These are phyloP conservation scores for Vandiemenella viatica DNA, from an alignment of 2,888 invertebrate genomes.

Conservation along the genomic window DNA sequence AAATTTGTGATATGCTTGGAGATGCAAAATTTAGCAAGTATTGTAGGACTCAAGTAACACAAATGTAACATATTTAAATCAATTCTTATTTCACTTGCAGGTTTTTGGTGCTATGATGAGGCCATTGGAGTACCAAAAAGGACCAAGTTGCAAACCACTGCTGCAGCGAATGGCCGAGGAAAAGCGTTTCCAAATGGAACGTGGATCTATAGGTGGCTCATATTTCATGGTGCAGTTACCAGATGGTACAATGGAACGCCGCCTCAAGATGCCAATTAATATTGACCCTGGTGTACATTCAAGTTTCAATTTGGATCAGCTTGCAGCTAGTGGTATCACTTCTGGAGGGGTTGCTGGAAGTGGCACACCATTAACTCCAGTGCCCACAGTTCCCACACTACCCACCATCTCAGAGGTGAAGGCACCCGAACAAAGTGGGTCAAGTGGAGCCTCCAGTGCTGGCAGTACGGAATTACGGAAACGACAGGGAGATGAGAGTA, in stretches of 20 bases:
- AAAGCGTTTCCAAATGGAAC: constrained; percentile 76
- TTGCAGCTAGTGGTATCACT: too few relatives aligned
- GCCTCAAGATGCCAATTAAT: constrained; percentile 80
- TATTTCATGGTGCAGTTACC: constrained; percentile 78
- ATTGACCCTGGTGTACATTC: constrained; percentile 90
- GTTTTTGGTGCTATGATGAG: constrained; percentile 70
- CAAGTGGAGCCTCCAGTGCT: constrained; percentile 37
- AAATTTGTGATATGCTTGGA: too few relatives aligned
- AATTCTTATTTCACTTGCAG: constrained; percentile 21
- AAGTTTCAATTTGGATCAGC: constrained; percentile 72
- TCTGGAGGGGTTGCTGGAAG: too few relatives aligned
- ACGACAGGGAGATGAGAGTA: constrained; percentile 23
- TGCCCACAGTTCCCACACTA: constrained; percentile 70
- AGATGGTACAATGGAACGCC: constrained; percentile 79
- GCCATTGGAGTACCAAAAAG: constrained; percentile 59
- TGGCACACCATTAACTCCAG: constrained; percentile 57
- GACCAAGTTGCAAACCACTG: constrained; percentile 59
- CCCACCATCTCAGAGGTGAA: constrained; percentile 75
- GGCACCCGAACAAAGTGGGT: constrained; percentile 42
- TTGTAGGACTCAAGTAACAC: too few relatives aligned
- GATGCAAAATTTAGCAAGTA: too few relatives aligned
- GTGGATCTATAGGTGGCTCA: constrained; percentile 75
- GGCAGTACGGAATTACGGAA: constrained; percentile 30
- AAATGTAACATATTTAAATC: too few relatives aligned
- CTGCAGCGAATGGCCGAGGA: constrained; percentile 88